Percentiles rank a stretch among this genome's conserved stretches.
Conservation (phyloP, 2,888 invertebrate genomes). For the Apotomis capreana region DNA sequence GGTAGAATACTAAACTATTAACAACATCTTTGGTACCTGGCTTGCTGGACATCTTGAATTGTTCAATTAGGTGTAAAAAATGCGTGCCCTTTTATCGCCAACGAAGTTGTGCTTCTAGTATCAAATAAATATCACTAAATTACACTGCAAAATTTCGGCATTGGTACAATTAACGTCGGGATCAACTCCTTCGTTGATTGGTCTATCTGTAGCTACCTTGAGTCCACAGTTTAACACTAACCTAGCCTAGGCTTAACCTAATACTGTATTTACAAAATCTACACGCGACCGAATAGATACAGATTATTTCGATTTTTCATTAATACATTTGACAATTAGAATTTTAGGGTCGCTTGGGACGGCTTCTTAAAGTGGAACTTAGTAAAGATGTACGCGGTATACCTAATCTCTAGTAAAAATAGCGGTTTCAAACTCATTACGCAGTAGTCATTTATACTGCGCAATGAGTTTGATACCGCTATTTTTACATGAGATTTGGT, state of each 20-base stretch:
- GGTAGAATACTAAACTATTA: neutral
- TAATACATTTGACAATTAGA: conserved; percentile 4
- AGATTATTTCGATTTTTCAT: conserved; percentile 17
- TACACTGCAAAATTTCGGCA: neutral
- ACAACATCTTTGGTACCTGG: neutral
- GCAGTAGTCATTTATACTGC: no score
- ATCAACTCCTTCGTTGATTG: neutral
- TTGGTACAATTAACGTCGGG: neutral
- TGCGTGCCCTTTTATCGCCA: no score
- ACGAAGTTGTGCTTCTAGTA: no score
- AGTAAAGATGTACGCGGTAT: neutral
- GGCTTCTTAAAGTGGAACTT: neutral
- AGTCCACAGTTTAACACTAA: conserved; percentile 24
- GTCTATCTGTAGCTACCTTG: neutral
- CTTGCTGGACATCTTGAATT: no score
- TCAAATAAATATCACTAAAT: neutral
- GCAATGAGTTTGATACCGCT: no score
- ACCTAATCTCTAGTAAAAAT: no score
- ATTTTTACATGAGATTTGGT: no score
- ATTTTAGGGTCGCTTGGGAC: neutral
- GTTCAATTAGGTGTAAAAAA: no score
- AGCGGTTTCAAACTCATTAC: no score
- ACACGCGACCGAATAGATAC: conserved; percentile 44
- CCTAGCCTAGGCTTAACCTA: conserved; percentile 40
- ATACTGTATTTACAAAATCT: conserved; percentile 55